Evolutionary conservation across 2,888 invertebrate species (phyloP).

Genomic region (Iselma pallidipennis): DNA sequence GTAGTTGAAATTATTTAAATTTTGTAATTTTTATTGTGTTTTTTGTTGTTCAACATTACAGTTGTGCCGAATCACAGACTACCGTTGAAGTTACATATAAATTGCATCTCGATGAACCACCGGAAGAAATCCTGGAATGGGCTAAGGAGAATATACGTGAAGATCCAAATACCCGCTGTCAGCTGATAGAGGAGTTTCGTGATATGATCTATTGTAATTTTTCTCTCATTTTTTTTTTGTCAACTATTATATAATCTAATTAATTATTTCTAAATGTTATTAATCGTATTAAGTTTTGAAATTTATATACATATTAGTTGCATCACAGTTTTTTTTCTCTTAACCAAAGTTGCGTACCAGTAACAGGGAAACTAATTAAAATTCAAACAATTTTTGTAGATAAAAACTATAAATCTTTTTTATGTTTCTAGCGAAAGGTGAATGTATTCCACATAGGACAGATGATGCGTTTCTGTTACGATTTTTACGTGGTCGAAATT

Average conservation of each 20-base stretch:
- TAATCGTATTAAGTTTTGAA: background rate
- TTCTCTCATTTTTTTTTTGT: background rate
- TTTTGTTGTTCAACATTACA: no score
- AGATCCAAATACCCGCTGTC: slow-evolving; percentile 67
- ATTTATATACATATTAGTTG: background rate
- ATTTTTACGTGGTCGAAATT: slow-evolving; percentile 74
- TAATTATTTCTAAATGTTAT: background rate
- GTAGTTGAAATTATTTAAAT: no score
- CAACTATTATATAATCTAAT: background rate
- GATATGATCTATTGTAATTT: slow-evolving; percentile 71
- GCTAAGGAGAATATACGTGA: slow-evolving; percentile 70
- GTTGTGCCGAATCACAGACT: background rate
- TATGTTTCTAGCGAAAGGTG: slow-evolving; percentile 66
- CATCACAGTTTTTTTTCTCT: no score
- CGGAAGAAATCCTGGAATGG: slow-evolving; percentile 67
- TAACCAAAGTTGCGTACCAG: no score
- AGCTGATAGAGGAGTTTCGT: slow-evolving; percentile 69
- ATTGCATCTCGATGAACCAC: slow-evolving; percentile 66
- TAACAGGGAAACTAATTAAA: no score
- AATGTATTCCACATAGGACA: slow-evolving; percentile 71
- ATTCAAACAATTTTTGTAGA: background rate
- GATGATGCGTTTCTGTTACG: slow-evolving; percentile 74
- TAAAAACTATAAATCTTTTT: background rate
- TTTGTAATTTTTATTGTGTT: no score
- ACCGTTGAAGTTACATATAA: slow-evolving; percentile 58